These are phyloP conservation scores for Ostrea denselamellosa DNA, from an alignment of 1,140 invertebrate species.

Conservation along the genomic window DNA sequence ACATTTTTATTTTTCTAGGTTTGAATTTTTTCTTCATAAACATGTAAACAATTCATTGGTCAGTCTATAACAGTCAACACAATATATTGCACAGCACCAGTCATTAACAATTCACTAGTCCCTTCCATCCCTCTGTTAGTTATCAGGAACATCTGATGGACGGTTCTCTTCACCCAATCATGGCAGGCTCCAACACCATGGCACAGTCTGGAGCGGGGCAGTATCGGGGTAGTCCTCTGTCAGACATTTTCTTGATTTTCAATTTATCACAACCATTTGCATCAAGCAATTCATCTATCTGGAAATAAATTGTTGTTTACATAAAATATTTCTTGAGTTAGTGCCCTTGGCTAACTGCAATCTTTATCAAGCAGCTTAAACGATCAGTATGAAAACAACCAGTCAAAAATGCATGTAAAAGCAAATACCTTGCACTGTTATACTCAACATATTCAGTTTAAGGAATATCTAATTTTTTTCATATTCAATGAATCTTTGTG, in stretches of 20 bases:
- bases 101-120: neutral
- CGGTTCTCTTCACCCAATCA: neutral
- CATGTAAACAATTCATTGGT: neutral
- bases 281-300: neutral
- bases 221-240: neutral
- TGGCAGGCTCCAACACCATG: neutral
- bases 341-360: no score
- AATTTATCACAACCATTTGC: neutral
- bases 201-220: neutral
- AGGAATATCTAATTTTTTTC: no score
- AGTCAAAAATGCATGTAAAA: no score
- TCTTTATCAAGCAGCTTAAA: no score
- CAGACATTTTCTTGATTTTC: neutral
- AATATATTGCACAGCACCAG: constrained; percentile 12
- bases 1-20: neutral
- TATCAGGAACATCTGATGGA: neutral
- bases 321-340: no score
- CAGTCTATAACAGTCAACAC: constrained; percentile 5
- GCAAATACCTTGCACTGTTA: no score
- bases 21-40: neutral
- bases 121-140: neutral
- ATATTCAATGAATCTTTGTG: neutral
- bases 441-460: no score
- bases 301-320: neutral
- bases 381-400: no score